Percentiles rank a stretch among this genome's conserved stretches.
Conservation (phyloP, 1,140 invertebrate species). For the Drosophila grimshawi region DNA sequence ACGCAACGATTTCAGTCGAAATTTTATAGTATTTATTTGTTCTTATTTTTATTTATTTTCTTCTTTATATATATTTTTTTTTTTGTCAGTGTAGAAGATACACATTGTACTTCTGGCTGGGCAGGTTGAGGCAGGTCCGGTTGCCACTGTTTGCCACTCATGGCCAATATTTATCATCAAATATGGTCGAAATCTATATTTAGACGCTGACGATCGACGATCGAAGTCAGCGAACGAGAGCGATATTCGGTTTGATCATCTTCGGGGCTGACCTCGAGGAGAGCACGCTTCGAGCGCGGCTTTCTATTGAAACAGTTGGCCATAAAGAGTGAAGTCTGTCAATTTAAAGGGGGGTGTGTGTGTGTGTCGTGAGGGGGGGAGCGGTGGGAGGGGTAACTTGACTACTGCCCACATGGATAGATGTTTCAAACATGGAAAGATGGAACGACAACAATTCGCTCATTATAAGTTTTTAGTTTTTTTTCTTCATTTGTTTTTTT, state of each 20-base stretch:
- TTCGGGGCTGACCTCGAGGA: constrained; percentile 57
- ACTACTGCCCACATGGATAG: constrained; percentile 21
- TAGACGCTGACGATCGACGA: constrained; percentile 67
- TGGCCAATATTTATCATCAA: constrained; percentile 79
- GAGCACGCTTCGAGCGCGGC: constrained; percentile 53
- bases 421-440: background rate
- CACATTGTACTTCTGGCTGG: constrained; percentile 3
- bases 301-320: constrained; percentile 80
- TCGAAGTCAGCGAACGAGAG: constrained; percentile 8
- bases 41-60: no score
- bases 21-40: no score
- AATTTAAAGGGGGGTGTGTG: background rate
- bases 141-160: constrained; percentile 44
- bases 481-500: background rate
- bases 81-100: background rate
- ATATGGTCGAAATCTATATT: constrained; percentile 81
- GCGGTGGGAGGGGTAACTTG: background rate
- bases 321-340: background rate
- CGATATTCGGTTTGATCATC: constrained; percentile 36
- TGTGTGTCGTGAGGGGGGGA: no score
- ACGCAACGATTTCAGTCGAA: no score
- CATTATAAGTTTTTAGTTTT: no score
- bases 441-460: constrained; percentile 6
- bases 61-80: background rate
- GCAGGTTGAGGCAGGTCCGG: constrained; percentile 70